Conservation (phyloP, 2,888 invertebrate genomes). For the Rhimphoctona megacephalus region DNA sequence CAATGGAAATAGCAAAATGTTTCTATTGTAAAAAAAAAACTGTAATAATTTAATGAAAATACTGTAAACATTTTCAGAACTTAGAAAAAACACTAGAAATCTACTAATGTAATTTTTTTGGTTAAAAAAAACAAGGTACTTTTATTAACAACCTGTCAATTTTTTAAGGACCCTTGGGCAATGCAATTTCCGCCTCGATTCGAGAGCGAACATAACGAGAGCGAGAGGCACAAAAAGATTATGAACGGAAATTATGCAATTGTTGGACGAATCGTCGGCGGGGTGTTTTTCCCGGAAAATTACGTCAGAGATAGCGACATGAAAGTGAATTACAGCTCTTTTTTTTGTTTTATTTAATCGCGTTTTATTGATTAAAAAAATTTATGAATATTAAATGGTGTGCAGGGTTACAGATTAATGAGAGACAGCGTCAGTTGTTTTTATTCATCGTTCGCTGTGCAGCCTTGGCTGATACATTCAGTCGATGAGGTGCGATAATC, state of each 20-base stretch:
- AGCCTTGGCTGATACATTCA: slow-evolving; percentile 79
- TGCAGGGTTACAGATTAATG: slow-evolving; percentile 79
- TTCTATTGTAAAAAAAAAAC: neutral
- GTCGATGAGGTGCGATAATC: slow-evolving; percentile 75
- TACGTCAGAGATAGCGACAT: slow-evolving; percentile 73
- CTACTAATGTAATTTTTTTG: too few species aligned
- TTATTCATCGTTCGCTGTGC: slow-evolving; percentile 78
- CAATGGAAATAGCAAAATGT: neutral
- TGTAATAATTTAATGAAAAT: neutral
- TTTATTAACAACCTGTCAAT: neutral
- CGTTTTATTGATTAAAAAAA: neutral
- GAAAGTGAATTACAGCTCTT: slow-evolving; percentile 69
- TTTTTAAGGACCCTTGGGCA: slow-evolving; percentile 74
- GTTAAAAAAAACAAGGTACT: neutral
- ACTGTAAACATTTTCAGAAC: neutral
- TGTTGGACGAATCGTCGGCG: slow-evolving; percentile 76
- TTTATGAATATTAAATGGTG: neutral
- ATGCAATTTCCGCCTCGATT: slow-evolving; percentile 73
- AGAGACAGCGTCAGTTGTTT: slow-evolving; percentile 72
- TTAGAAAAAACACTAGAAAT: neutral
- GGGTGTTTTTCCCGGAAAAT: slow-evolving; percentile 78
- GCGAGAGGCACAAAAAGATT: slow-evolving; percentile 71
- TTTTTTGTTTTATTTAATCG: neutral
- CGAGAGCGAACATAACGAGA: slow-evolving; percentile 53
- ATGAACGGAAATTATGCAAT: slow-evolving; percentile 76